phyloP scores from a whole-genome alignment of 1,140 invertebrate genomes.

The Fragariocoptes setiger region DNA sequence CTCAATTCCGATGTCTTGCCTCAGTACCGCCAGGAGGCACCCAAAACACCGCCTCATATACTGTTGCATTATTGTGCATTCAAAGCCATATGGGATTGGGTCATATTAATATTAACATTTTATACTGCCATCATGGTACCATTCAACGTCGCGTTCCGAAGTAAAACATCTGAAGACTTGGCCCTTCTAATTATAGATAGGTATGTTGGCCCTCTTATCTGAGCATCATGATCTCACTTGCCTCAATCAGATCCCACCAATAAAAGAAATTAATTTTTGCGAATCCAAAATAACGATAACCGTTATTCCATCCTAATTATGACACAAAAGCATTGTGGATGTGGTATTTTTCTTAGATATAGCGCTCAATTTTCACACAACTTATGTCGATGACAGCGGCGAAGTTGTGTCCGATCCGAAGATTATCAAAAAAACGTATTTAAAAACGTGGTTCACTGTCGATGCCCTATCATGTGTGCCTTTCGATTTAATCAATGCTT shows the following conservation, averaged over 20 bases:
- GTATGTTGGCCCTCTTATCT: too few relatives aligned
- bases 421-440: slow-evolving; percentile 88
- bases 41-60: slow-evolving; percentile 92
- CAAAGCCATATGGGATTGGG: slow-evolving; percentile 72
- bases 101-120: slow-evolving; percentile 94
- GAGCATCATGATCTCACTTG: too few relatives aligned
- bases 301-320: not conserved
- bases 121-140: slow-evolving; percentile 99
- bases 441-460: slow-evolving; percentile 98
- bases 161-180: slow-evolving; percentile 94
- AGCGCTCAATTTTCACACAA: slow-evolving; percentile 98
- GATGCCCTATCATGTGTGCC: slow-evolving; percentile 94
- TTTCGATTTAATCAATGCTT: slow-evolving; percentile 99
- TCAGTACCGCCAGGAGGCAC: slow-evolving; percentile 95
- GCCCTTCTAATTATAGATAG: slow-evolving; percentile 66
- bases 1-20: slow-evolving; percentile 85
- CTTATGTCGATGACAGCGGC: slow-evolving; percentile 81
- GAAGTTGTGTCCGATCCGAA: slow-evolving; percentile 93
- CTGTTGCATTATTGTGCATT: slow-evolving; percentile 90
- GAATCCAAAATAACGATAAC: not conserved
- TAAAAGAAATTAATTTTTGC: too few relatives aligned
- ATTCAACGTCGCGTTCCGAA: slow-evolving; percentile 98
- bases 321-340: slow-evolving; percentile 55
- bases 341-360: slow-evolving; percentile 99
- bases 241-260: too few relatives aligned